Base-by-base conservation (phyloP, 2,797 vertebrate species). In the Tokudaia tokunoshimensis region DNA sequence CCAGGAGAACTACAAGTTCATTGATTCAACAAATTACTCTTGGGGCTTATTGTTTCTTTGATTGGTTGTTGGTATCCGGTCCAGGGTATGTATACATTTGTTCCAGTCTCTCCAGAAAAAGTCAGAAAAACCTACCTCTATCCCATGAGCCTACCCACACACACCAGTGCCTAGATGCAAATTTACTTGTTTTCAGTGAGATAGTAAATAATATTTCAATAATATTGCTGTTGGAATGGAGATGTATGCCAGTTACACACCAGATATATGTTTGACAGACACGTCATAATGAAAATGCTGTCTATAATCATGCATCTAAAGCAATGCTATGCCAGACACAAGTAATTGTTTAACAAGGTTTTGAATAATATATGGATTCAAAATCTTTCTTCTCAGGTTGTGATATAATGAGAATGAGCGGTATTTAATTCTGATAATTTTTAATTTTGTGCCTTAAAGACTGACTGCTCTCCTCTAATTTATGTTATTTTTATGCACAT, bases 371-470 rank as follows among this genome's bases (percentile, higher is more conserved):
- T 7, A 41, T 29, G 37, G 6, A 78, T 31, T 65, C 81, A 57
- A 84, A 37, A 2, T 63, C 95, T 5, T 4, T 96, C 19, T 34
- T 3, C 7, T 5, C 9, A 31, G 4, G 47, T 85, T 92, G 15
- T 74, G 55, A 84, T 37, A 59, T 31, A 59, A 88, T 76, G 26
- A 92, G 34, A 29, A 80, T 10, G n/a, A 63, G 7, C 11, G 74
- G 55, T 8, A 72, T 91, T 85, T 70, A 65, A 89, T 78, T 94
- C 1, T 4, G 11, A 72, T 61, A 26, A 75, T 86, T 95, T 94
- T 92, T 41, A 67, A 89, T 93, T 88, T 74, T 61, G 70, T 6
- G 1, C 31, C 55, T 92, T 55, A 93, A 75, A 50, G 5, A 61
- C 24, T n/a, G 24, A 13, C 22, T 14, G 37, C 19, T 81, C 52